Percentiles rank a stretch among this genome's conserved stretches.
Conservation (phyloP, 1,140 invertebrate species). For the Cotesia vestalis region DNA sequence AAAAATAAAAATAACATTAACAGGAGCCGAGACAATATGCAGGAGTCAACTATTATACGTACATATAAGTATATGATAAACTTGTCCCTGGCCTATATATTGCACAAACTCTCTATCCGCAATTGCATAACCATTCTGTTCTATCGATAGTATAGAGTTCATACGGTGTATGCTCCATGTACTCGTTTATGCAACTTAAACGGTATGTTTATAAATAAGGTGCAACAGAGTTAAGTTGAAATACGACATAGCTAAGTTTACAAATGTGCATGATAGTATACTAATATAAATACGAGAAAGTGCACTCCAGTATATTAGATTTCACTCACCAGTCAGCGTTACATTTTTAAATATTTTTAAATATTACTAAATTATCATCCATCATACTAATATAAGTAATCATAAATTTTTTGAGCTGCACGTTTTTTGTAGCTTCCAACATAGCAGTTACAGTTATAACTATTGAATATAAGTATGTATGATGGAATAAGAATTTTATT, state of each 20-base stretch:
- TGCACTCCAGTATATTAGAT: too few relatives aligned
- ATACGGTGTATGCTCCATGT: constrained; percentile 25
- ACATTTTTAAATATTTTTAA: too few relatives aligned
- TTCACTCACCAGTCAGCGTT: too few relatives aligned
- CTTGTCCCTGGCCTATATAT: constrained; percentile 55
- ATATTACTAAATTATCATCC: too few relatives aligned
- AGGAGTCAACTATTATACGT: not conserved
- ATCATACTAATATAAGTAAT: too few relatives aligned
- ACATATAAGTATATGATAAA: constrained; percentile 8
- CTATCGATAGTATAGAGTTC: constrained; percentile 45
- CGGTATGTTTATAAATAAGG: constrained; percentile 3
- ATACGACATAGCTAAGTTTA: too few relatives aligned
- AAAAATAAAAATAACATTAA: constrained; percentile 1
- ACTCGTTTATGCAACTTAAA: constrained; percentile 31
- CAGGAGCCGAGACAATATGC: not conserved
- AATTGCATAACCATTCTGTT: constrained; percentile 48
- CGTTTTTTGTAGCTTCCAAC: too few relatives aligned
- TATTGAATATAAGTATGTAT: too few relatives aligned
- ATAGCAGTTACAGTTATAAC: too few relatives aligned
- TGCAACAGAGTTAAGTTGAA: constrained; percentile 5
- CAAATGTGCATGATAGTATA: not conserved
- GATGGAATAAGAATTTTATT: too few relatives aligned
- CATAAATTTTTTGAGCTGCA: too few relatives aligned
- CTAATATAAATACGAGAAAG: not conserved
- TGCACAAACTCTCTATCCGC: constrained; percentile 46